Evolutionary conservation across 1,140 invertebrate species (phyloP).

Genomic region (Drosophila parvula): DNA sequence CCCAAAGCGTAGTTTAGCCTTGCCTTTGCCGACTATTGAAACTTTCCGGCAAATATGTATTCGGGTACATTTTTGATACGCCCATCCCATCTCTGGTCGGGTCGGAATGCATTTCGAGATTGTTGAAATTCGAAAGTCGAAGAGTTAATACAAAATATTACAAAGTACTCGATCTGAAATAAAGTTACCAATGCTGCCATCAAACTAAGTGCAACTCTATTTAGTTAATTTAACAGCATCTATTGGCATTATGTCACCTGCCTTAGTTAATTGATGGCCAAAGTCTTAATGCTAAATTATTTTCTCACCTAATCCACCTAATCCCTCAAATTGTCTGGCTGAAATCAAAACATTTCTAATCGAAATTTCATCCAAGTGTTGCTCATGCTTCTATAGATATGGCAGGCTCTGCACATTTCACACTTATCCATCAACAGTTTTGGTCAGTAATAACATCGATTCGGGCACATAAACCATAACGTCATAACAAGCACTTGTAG

Average conservation of each 20-base stretch:
- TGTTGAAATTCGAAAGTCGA: conserved; percentile 13
- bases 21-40: conserved; percentile 57
- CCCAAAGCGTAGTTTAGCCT: conserved; percentile 50
- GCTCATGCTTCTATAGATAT: background rate
- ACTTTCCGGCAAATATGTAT: conserved; percentile 67
- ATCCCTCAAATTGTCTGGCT: background rate
- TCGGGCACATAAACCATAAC: conserved; percentile 36
- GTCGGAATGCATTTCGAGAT: conserved; percentile 31
- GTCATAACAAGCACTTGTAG: conserved; percentile 35
- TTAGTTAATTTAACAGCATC: background rate
- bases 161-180: too few species aligned
- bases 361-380: background rate
- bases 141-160: background rate
- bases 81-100: too few species aligned
- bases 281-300: background rate
- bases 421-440: conserved; percentile 49
- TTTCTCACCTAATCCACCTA: background rate
- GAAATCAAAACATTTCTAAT: background rate
- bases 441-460: conserved; percentile 39
- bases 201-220: background rate
- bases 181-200: too few species aligned
- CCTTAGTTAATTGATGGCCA: background rate
- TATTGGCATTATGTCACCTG: background rate
- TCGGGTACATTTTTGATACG: conserved; percentile 29
- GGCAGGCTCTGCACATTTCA: conserved; percentile 18